Base-by-base conservation (phyloP, 2,888 invertebrate species). In the Dorcus parallelipipedus region DNA sequence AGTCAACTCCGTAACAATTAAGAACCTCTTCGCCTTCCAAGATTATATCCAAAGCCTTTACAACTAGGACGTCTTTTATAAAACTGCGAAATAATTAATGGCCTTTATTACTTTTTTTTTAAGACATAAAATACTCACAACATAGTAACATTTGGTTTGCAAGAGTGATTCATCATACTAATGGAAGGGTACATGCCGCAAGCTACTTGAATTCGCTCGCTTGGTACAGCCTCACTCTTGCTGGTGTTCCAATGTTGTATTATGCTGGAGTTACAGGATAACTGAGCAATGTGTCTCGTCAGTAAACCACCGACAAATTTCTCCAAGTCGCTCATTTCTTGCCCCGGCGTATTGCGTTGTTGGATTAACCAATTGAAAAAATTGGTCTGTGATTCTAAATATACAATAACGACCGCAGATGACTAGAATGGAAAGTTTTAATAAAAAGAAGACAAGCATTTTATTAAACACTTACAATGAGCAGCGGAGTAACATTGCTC, bases 101-200 rank as follows among this genome's bases (percentile, higher is more conserved):
- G 20, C 6, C 26, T 3, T 33, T 6, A 6, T 33, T 33, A 33
- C 6, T 43, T 14, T 23, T 57, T 57, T 4, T 47, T n/a, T 10
- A n/a, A 14, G 9, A 47, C 23, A 26, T 39, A 20, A 54, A 45
- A 33, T 38, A 72, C 72, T 75, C 75, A 90, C 88, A 85, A 86
- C 68, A 87, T 87, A 52, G 87, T 85, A 59, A 95, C 89, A 69
- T 89, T 90, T 5, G 93, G 89, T 63, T 90, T 87, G 75, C 97
- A 97, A 0, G 94, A 90, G 79, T 97, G 97, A 77, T 97, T 97
- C 86, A 95, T 91, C 80, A 95, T 86, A 69, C 93, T 91, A 0
- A 92, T 86, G 1, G 91, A 87, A 0, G 95, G 91, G 74, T 90
- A 94, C 71, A 95, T 90, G 0, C 89, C 94, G 2, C 93, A 89